These are phyloP conservation scores for Paelopatides confundens DNA, from an alignment of 53 echinoderm and acorn worm genomes.

Conservation along the genomic window DNA sequence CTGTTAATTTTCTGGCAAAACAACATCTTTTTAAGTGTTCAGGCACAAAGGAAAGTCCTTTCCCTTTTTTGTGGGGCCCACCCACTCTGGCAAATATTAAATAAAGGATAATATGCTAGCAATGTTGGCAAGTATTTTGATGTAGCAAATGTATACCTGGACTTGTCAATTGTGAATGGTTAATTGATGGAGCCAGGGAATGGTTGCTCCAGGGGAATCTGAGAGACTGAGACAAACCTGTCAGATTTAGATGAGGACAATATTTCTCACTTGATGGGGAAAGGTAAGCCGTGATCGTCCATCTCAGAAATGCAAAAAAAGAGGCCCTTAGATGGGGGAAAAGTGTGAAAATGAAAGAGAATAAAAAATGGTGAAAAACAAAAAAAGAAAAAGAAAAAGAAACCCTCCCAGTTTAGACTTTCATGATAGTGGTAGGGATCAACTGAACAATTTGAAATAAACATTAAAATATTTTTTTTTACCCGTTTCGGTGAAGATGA, in stretches of 20 bases:
- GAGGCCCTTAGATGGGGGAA: neutral
- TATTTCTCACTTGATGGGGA: conserved; percentile 8
- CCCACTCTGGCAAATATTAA: conserved; percentile 12
- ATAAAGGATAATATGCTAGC: conserved; percentile 25
- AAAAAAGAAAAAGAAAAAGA: too few species aligned
- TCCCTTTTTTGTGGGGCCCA: neutral
- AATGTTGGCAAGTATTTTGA: conserved; percentile 21
- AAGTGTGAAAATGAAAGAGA: neutral
- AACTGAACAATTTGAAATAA: too few species aligned
- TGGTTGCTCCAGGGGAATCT: conserved; percentile 5
- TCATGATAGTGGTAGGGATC: too few species aligned
- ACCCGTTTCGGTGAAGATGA: too few species aligned
- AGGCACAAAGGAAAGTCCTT: conserved; percentile 8
- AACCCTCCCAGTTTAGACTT: too few species aligned
- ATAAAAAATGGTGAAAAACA: too few species aligned
- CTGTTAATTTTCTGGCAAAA: neutral
- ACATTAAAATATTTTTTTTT: too few species aligned
- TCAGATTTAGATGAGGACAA: conserved; percentile 38
- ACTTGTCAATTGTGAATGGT: conserved; percentile 30
- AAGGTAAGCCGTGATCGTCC: neutral
- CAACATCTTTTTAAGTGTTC: conserved; percentile 15
- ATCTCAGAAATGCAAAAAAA: neutral
- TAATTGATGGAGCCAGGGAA: conserved; percentile 21
- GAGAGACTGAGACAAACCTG: neutral
- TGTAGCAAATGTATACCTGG: conserved; percentile 41